These are phyloP conservation scores for Lutraria rhynchaena DNA, from an alignment of 1,140 invertebrate genomes.

Conservation along the genomic window DNA sequence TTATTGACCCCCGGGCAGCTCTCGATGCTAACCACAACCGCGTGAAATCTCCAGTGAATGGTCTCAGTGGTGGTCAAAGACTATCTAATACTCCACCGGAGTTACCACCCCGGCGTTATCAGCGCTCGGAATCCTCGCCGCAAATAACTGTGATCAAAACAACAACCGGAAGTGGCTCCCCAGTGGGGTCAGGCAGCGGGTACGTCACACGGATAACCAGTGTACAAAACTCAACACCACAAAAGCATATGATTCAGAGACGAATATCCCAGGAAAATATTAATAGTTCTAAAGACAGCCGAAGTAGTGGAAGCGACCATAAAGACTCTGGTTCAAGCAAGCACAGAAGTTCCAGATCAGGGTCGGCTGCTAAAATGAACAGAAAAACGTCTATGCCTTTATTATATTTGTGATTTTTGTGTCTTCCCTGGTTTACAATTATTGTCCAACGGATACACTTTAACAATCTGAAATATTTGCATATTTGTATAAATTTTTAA, in stretches of 20 bases:
- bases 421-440: no score
- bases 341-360: slow-evolving; percentile 24
- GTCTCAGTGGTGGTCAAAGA: not conserved
- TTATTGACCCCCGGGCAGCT: slow-evolving; percentile 28
- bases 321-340: slow-evolving; percentile 31
- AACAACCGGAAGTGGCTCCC: not conserved
- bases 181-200: not conserved
- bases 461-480: no score
- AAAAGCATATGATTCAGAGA: slow-evolving; percentile 23
- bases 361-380: not conserved
- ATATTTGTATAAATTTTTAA: no score
- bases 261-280: slow-evolving; percentile 31
- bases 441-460: no score
- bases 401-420: slow-evolving; percentile 50
- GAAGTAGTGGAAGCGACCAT: slow-evolving; percentile 29
- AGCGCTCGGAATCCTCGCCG: slow-evolving; percentile 21
- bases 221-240: not conserved
- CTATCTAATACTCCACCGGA: slow-evolving; percentile 21
- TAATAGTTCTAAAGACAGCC: slow-evolving; percentile 27
- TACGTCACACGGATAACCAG: not conserved
- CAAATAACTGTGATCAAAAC: slow-evolving; percentile 24
- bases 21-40: slow-evolving; percentile 47
- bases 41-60: slow-evolving; percentile 1
- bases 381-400: slow-evolving; percentile 45
- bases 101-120: slow-evolving; percentile 39